These are phyloP conservation scores for Ibycter americanus DNA, from an alignment of 2,797 vertebrate genomes.

Conservation along the genomic window DNA sequence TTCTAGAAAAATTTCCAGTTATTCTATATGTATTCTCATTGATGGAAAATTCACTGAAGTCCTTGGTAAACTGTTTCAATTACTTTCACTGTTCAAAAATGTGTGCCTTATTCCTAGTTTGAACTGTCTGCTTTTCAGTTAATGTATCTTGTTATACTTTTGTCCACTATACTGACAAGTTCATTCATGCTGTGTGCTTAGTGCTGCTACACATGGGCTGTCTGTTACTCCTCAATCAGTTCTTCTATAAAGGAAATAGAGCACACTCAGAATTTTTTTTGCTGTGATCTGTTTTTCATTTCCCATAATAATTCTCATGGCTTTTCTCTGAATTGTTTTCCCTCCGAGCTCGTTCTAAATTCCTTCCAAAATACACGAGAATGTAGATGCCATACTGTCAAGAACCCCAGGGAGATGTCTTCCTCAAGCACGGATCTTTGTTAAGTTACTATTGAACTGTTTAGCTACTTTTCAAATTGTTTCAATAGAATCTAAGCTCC, in stretches of 20 bases:
- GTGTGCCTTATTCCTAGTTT: background rate
- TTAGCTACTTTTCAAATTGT: background rate
- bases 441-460: background rate
- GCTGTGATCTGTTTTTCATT: background rate
- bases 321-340: slow-evolving; percentile 17
- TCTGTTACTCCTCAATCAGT: background rate
- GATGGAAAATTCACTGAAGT: background rate
- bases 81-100: background rate
- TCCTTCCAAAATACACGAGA: background rate
- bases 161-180: background rate
- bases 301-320: background rate
- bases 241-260: background rate
- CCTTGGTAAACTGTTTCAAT: slow-evolving; percentile 17
- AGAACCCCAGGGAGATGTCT: background rate
- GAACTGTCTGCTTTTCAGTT: background rate
- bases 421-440: background rate
- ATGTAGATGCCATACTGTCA: background rate
- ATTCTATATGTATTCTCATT: background rate
- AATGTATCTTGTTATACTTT: background rate
- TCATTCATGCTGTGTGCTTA: background rate
- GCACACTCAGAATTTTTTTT: background rate
- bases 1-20: background rate
- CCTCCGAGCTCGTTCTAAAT: background rate
- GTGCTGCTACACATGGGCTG: background rate
- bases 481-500: background rate